A percentile compares a stretch with the other conserved stretches of the same genome.
These are phyloP conservation scores for Leucopsar rothschildi DNA, from an alignment of 2,113 vertebrate species.

Conservation along the genomic window DNA sequence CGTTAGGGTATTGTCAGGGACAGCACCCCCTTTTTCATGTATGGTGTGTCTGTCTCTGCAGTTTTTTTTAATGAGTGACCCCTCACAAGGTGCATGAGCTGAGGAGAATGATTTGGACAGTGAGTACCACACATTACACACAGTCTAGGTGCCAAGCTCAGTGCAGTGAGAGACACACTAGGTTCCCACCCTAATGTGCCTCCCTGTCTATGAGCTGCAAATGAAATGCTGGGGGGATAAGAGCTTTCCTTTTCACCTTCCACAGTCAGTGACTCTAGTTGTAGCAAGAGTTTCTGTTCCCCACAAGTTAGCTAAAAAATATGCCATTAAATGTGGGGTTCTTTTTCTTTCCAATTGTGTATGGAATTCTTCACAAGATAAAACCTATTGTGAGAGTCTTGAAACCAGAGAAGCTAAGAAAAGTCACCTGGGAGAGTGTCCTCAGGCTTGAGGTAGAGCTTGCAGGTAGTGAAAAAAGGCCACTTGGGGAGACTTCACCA, in stretches of 20 bases:
- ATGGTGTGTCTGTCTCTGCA: neutral
- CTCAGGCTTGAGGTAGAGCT: neutral
- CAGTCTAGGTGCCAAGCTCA: neutral
- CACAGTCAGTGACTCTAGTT: neutral
- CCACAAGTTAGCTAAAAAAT: neutral
- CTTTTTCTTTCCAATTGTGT: neutral
- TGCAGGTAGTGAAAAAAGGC: neutral
- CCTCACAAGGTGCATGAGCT: neutral
- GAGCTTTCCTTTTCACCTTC: neutral
- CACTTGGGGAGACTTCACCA: neutral
- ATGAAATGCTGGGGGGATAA: neutral
- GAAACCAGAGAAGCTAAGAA: neutral
- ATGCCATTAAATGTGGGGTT: neutral
- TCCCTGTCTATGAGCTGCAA: neutral
- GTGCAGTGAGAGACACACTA: fast-evolving
- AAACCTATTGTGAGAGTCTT: neutral
- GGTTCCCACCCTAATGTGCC: neutral
- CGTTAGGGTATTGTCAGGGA: neutral
- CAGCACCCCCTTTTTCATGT: neutral
- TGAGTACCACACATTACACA: too few relatives aligned
- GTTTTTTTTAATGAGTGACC: neutral
- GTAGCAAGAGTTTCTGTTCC: neutral
- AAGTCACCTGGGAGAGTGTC: neutral
- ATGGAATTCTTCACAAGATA: neutral
- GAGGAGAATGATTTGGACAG: neutral